Evolutionary conservation across 2,113 vertebrate genomes (phyloP), one percentile per base, ranked within the genome.

Genomic region (Lepidothrix coronata): DNA sequence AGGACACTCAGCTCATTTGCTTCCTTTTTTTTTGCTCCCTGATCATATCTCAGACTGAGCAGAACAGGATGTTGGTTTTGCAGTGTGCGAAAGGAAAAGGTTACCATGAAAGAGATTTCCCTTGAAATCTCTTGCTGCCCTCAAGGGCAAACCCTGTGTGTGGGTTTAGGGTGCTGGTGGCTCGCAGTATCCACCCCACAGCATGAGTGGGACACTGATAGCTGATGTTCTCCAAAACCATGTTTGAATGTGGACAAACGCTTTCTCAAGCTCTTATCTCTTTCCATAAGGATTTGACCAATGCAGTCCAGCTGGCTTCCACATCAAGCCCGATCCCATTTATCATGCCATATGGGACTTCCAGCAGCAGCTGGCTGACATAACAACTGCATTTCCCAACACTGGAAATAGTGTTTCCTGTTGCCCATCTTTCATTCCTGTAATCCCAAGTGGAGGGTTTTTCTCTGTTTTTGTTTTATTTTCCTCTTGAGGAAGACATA

Each of bases 331-430:
- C 7, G 7, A 67, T 94, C 85, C 74, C 46, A 86, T 91, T 95
- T 95, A 95, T 95, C 94, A 74, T 6, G 14, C 68, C n/a, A 35
- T 54, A 72, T 49, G n/a, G 68, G 86, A 83, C 94, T 48, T 78
- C 81, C 5, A 46, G 73, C 22, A 31, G 93, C 89, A 93, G 85
- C 91, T 95, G 11, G 91, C 96, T 97, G 91, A 95, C 51, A 48
- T 90, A 90, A 96, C 91, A 95, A 95, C 96, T 74, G 6, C 55
- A 61, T 91, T 97, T 95, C 89, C 94, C 83, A 76, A 58, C 49
- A 89, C 68, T 93, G 85, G 92, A 93, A 85, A 89, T 43, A 75
- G 73, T 9, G 37, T 88, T 94, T 93, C 75, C 66, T 0, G 5
- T 58, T 87, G 87, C 77, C 46, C 20, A 6, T 90, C 67, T 77